Base-by-base conservation (phyloP, 2,113 vertebrate genomes). In the Climacteris rufus region DNA sequence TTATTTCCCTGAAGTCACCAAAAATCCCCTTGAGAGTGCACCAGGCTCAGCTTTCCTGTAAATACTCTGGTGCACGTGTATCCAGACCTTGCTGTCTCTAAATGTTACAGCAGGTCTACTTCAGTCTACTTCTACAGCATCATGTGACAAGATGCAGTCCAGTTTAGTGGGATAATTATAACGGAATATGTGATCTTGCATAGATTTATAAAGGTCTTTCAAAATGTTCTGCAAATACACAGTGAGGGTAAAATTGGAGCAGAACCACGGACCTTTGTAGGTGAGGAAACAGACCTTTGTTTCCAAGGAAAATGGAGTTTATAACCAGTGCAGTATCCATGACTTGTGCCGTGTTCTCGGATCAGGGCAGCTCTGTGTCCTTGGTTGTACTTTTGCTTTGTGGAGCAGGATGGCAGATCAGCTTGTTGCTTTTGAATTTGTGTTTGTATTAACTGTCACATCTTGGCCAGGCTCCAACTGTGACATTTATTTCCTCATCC, bases 1-100 rank as follows among this genome's bases (percentile, higher is more conserved):
- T 77, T 89, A 87, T 72, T 90, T 74, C 83, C 69, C 85, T 60
- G 42, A 81, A 78, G 27, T 64, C 83, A 90, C 80, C 93, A 77
- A 44, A 93, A 90, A 35, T 70, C 59, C 76, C 78, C n/a, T 42
- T n/a, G 57, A 42, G 35, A 0, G 3, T 9, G 47, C 56, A 75
- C 56, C 83, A 50, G 0, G 49, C 31, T 82, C 75, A 87, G 6
- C 37, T 91, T 68, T 5, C 11, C 17, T 92, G 82, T 90, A 95
- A 81, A 93, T 87, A 70, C 40, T 49, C 17, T 4, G 72, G 84
- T 92, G 82, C 83, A 4, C 3, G 9, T n/a, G 42, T 76, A 60
- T 91, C 81, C 44, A 40, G 19, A 77, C 75, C 47, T 83, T 80
- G n/a, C 80, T 80, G 19, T 90, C 63, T 49, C 23, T 24, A 25